phyloP scores from a whole-genome alignment of 2,888 invertebrate genomes.

The Anthoptus insignis region DNA sequence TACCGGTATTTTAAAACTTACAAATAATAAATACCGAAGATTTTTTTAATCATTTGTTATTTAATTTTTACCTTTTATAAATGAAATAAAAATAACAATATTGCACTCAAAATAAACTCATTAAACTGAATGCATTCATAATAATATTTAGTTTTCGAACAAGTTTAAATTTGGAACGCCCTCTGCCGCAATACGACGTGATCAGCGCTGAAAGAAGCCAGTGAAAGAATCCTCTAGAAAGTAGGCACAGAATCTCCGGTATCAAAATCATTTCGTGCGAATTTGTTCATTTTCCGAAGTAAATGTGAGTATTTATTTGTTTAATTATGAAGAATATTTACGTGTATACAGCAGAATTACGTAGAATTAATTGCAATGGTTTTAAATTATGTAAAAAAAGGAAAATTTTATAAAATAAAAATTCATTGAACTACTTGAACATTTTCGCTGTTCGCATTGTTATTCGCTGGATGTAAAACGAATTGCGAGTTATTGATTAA shows the following conservation, averaged over 20 bases:
- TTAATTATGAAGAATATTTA: conserved; percentile 52
- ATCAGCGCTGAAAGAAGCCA: conserved; percentile 83
- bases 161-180: conserved; percentile 81
- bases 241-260: conserved; percentile 85
- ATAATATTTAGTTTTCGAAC: conserved; percentile 64
- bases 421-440: conserved; percentile 54
- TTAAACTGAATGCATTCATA: conserved; percentile 19
- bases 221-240: conserved; percentile 86
- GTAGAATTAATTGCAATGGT: conserved; percentile 5
- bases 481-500: conserved; percentile 74
- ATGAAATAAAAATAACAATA: too few relatives aligned
- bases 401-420: conserved; percentile 1
- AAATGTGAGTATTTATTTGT: conserved; percentile 77
- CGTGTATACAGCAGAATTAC: conserved; percentile 33
- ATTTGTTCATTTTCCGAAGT: conserved; percentile 79
- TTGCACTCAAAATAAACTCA: background rate
- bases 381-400: background rate
- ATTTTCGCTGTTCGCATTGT: conserved; percentile 61
- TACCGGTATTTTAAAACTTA: too few relatives aligned
- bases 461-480: conserved; percentile 64
- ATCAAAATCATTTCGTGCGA: conserved; percentile 86
- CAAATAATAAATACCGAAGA: too few relatives aligned
- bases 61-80: too few relatives aligned
- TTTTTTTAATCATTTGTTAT: too few relatives aligned
- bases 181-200: conserved; percentile 70